phyloP scores from a whole-genome alignment of 2,797 vertebrate species.

The Notoglanidium macrostoma region DNA sequence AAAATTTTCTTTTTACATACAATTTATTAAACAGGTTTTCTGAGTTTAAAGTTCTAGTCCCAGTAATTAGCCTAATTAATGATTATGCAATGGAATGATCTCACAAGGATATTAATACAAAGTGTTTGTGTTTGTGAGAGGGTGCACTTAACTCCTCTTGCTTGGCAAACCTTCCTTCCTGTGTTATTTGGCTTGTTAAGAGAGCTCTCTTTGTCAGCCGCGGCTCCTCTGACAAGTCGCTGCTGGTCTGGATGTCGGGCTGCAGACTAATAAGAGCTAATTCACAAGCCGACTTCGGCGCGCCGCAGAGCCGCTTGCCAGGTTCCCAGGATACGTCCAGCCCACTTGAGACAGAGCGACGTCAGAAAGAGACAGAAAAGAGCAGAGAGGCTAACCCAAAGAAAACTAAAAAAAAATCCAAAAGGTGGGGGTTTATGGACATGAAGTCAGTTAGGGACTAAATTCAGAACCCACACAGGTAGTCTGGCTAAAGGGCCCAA shows the following conservation, averaged over 20 bases:
- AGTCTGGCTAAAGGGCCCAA: slow-evolving; percentile 69
- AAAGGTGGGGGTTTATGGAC: slow-evolving; percentile 39
- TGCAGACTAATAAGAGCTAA: slow-evolving; percentile 70
- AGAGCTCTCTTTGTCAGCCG: slow-evolving; percentile 49
- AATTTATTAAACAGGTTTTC: background rate
- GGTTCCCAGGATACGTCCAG: slow-evolving; percentile 77
- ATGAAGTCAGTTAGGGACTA: slow-evolving; percentile 67
- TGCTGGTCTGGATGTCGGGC: slow-evolving; percentile 65
- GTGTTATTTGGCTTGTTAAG: slow-evolving; percentile 57
- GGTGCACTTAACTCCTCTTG: slow-evolving; percentile 57
- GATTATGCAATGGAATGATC: background rate
- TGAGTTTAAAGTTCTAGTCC: background rate
- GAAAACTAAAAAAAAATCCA: slow-evolving; percentile 48
- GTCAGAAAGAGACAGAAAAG: slow-evolving; percentile 58
- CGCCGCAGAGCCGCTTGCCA: slow-evolving; percentile 67
- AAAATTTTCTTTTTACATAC: background rate
- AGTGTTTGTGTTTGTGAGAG: slow-evolving; percentile 12
- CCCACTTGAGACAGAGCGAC: slow-evolving; percentile 72
- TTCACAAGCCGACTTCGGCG: slow-evolving; percentile 63
- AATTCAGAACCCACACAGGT: slow-evolving; percentile 78
- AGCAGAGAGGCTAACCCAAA: slow-evolving; percentile 35
- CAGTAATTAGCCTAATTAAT: background rate
- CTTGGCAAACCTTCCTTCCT: slow-evolving; percentile 49
- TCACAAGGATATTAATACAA: background rate
- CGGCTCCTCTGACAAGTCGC: slow-evolving; percentile 60